Evolutionary conservation across 2,888 invertebrate species (phyloP).

Genomic region (Mongoloraphidia duomilia): DNA sequence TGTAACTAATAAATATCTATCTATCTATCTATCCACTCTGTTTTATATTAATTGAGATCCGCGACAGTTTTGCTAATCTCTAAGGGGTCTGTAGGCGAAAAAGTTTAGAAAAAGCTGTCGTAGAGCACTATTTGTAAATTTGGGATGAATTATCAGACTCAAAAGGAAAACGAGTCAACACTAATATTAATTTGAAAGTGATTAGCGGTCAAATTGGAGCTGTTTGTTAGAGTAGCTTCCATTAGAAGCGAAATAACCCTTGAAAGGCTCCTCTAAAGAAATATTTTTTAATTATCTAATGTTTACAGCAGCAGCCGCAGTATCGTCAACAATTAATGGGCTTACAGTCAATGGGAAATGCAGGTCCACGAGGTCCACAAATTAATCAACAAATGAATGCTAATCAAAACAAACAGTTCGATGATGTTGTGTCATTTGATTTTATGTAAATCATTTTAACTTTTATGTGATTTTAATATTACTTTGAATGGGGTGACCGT

Average conservation of each 20-base stretch:
- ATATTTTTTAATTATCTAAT: slow-evolving; percentile 13
- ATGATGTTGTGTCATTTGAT: slow-evolving; percentile 35
- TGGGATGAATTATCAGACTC: no score
- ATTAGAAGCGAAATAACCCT: no score
- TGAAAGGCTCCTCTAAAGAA: not conserved
- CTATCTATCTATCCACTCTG: no score
- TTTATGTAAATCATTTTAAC: slow-evolving; percentile 28
- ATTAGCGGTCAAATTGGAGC: not conserved
- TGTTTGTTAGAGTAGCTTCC: not conserved
- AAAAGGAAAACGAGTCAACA: no score
- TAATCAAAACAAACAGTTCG: slow-evolving; percentile 31
- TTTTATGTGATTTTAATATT: not conserved
- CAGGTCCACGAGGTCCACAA: slow-evolving; percentile 32
- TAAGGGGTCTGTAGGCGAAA: no score
- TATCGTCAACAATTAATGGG: slow-evolving; percentile 46
- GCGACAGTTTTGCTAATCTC: no score
- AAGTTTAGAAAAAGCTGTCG: no score
- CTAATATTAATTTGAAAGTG: no score
- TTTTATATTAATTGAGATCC: no score
- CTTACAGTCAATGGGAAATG: slow-evolving; percentile 38
- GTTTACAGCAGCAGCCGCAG: slow-evolving; percentile 50
- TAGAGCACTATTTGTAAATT: no score
- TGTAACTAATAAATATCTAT: no score
- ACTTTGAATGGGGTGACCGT: no score
- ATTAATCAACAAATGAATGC: slow-evolving; percentile 29